Evolutionary conservation across 1,140 invertebrate genomes (phyloP), one percentile per base, ranked within the genome.

Genomic region (Drosophila hydei): DNA sequence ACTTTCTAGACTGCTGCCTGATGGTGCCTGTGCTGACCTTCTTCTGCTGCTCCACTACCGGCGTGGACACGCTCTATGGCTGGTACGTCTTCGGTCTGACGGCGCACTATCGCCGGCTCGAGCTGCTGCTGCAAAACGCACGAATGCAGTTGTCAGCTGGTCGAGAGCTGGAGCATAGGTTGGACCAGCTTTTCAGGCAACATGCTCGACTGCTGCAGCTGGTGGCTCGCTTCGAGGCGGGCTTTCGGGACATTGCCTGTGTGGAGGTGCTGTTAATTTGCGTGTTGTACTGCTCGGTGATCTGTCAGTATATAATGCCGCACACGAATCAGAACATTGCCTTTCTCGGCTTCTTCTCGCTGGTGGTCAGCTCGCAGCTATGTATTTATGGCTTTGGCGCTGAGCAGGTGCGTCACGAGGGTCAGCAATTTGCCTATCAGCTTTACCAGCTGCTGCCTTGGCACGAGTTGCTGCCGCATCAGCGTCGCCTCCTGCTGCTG

Each of bases 31-130:
- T 80, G n/a, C 38, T 80, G 4, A 60, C 58, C 12, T 80, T 80
- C 59, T 80, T 80, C n/a, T 80, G 77, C 73, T 80, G 77, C 69
- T 80, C 77, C 18, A 80, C 77, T 25, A 80, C 77, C 0, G 77
- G 36, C 0, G 77, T 80, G 54, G 77, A 80, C 27, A 80, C 77
- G 7, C 23, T 80, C 19, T 80, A 80, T 9, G 77, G 72, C 0
- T 80, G 78, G 77, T 81, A 71, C 30, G 78, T 75, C 21, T 40
- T 81, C 12, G 73, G 72, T 4, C 8, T 80, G 19, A 80, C 73
- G n/a, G 60, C 72, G 7, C 77, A 81, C 25, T 80, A 77, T 64
- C 77, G 77, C 11, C 58, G 77, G 1, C 7, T 36, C 18, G 52
- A 63, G n/a, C 59, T 80, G 47, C 23, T 61, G 12, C 12, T 14